Evolutionary conservation across 2,797 vertebrate species (phyloP).

Genomic region (Ctenopoma multispine): DNA sequence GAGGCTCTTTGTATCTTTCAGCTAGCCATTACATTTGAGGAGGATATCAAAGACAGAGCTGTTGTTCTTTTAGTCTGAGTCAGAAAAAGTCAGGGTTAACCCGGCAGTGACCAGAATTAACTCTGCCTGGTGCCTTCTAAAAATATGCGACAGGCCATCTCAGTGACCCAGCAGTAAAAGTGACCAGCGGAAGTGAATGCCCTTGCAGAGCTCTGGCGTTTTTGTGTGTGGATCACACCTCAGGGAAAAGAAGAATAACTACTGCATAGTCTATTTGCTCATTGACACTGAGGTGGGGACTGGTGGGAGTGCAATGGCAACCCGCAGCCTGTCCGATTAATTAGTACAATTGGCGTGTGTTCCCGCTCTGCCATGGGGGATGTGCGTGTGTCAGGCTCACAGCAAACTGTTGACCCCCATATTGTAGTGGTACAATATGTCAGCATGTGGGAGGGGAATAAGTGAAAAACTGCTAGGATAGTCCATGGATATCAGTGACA

Average conservation of each 20-base stretch:
- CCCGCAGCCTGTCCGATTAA: conserved; percentile 76
- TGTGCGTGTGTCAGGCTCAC: conserved; percentile 67
- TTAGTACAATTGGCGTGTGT: conserved; percentile 81
- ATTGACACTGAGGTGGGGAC: conserved; percentile 64
- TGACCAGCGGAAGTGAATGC: conserved; percentile 72
- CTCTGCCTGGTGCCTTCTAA: conserved; percentile 67
- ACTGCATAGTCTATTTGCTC: conserved; percentile 68
- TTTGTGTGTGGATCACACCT: conserved; percentile 58
- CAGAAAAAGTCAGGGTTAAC: conserved; percentile 66
- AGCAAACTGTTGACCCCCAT: conserved; percentile 70
- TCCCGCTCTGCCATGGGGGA: conserved; percentile 61
- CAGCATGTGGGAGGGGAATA: conserved; percentile 33
- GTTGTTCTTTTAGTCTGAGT: conserved; percentile 67
- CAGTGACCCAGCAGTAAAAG: conserved; percentile 75
- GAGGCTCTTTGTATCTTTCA: conserved; percentile 75
- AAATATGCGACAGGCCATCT: conserved; percentile 69
- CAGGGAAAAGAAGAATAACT: conserved; percentile 56
- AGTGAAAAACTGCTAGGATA: conserved; percentile 42
- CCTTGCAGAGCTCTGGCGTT: conserved; percentile 64
- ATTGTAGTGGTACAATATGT: conserved; percentile 52
- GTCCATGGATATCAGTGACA: conserved; percentile 37
- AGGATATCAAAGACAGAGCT: conserved; percentile 70
- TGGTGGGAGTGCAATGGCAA: conserved; percentile 64
- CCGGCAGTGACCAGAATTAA: conserved; percentile 73
- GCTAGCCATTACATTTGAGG: conserved; percentile 40